phyloP scores from a whole-genome alignment of 2,888 invertebrate genomes.

The Metellina segmentata region DNA sequence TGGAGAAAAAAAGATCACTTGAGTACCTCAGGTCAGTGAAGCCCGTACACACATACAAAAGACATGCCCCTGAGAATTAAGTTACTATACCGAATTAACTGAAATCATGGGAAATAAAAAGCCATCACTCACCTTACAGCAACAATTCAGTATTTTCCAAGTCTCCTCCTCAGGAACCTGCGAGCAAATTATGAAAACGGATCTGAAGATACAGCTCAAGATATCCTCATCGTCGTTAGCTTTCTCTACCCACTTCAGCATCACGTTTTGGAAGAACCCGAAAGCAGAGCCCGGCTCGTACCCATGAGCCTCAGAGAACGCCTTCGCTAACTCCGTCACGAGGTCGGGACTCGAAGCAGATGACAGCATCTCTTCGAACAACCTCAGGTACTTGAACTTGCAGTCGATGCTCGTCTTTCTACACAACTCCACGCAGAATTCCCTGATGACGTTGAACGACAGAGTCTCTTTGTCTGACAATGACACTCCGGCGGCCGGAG shows the following conservation, averaged over 20 bases:
- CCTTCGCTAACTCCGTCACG: conserved; percentile 13
- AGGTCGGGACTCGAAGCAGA: conserved; percentile 11
- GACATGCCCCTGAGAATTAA: too few species aligned
- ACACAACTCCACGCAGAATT: conserved; percentile 30
- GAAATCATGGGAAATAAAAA: too few species aligned
- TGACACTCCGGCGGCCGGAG: not conserved
- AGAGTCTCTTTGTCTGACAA: conserved; percentile 1
- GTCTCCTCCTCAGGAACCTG: conserved; percentile 74
- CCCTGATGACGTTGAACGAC: conserved; percentile 30
- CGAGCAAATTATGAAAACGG: conserved; percentile 70
- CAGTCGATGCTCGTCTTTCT: not conserved
- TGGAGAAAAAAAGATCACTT: too few species aligned
- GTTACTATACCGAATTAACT: too few species aligned
- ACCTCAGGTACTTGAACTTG: conserved; percentile 4
- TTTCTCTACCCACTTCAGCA: conserved; percentile 31
- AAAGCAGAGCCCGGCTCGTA: not conserved
- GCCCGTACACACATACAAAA: too few species aligned
- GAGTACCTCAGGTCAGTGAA: too few species aligned
- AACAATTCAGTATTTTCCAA: conserved; percentile 38
- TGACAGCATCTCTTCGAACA: conserved; percentile 44
- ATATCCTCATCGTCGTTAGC: not conserved
- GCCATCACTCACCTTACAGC: conserved; percentile 55
- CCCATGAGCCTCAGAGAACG: not conserved
- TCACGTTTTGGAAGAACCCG: conserved; percentile 14
- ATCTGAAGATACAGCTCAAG: conserved; percentile 21